A percentile compares a stretch with the other conserved stretches of the same genome.
phyloP scores from a whole-genome alignment of 2,888 invertebrate genomes.

The Caenorhabditis uteleia region DNA sequence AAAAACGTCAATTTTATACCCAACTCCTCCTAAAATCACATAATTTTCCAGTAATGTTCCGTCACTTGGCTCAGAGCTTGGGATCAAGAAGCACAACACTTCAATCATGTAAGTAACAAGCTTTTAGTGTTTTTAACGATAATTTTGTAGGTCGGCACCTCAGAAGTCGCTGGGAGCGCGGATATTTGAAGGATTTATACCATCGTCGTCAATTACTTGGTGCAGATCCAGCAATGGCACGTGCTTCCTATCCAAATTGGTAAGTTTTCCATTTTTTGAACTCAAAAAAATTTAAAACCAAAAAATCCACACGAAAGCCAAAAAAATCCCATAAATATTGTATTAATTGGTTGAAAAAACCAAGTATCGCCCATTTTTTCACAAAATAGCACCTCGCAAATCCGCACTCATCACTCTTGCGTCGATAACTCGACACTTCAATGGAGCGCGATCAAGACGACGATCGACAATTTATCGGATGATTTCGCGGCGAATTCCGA shows the following conservation, averaged over 20 bases:
- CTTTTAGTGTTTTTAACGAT: background rate
- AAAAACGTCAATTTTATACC: too few relatives aligned
- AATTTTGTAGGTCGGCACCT: conserved; percentile 43
- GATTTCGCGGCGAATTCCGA: conserved; percentile 54
- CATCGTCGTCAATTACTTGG: conserved; percentile 62
- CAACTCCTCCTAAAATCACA: too few relatives aligned
- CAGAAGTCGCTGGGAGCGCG: conserved; percentile 60
- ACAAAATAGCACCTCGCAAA: conserved; percentile 22
- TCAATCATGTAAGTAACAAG: background rate
- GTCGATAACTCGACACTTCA: conserved; percentile 23
- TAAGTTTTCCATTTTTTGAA: conserved; percentile 21
- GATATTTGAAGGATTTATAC: conserved; percentile 66
- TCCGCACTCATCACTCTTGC: conserved; percentile 42
- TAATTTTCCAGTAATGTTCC: too few relatives aligned
- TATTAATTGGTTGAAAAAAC: background rate
- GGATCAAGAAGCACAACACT: background rate
- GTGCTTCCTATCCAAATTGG: conserved; percentile 67
- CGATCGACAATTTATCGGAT: conserved; percentile 49
- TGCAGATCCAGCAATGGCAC: conserved; percentile 58
- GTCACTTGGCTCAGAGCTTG: conserved; percentile 1
- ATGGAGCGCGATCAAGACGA: conserved; percentile 54
- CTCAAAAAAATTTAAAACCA: background rate
- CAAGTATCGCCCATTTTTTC: too few relatives aligned
- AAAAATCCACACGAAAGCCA: conserved; percentile 7
- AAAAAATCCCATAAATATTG: background rate